Conservation (phyloP, 2,888 invertebrate species). For the Tineola bisselliella region DNA sequence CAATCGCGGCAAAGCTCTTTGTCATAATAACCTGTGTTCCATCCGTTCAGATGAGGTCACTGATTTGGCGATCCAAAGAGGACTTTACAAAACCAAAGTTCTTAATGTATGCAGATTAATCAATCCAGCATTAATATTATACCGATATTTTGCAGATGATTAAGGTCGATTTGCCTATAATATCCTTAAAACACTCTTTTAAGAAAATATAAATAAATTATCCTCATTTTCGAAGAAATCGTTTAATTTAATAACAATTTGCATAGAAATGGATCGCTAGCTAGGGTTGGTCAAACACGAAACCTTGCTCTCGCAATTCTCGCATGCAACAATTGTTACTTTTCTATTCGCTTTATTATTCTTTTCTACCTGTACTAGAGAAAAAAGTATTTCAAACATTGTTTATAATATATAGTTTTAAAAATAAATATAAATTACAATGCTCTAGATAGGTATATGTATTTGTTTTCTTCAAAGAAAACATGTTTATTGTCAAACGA, state of each 20-base stretch:
- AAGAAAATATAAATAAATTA: not conserved
- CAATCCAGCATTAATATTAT: not conserved
- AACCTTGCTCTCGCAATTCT: not conserved
- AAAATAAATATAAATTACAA: not conserved
- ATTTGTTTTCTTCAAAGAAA: slow-evolving; percentile 55
- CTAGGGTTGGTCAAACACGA: slow-evolving; percentile 6
- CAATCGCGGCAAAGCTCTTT: slow-evolving; percentile 9
- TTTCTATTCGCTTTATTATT: not conserved
- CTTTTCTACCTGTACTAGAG: not conserved
- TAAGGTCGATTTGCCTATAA: not conserved
- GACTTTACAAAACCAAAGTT: not conserved
- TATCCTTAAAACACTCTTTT: not conserved
- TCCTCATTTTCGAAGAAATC: slow-evolving; percentile 11
- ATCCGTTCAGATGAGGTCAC: not conserved
- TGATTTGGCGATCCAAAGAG: no score
- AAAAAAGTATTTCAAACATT: not conserved
- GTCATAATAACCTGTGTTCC: not conserved
- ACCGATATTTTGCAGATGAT: not conserved
- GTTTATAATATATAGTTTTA: not conserved
- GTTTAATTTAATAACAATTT: slow-evolving; percentile 7
- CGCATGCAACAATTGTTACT: slow-evolving; percentile 8
- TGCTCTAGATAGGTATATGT: slow-evolving; percentile 10
- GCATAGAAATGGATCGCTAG: slow-evolving; percentile 12
- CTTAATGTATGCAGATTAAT: not conserved
- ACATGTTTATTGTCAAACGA: slow-evolving; percentile 56